Percentiles rank a stretch among this genome's conserved stretches.
phyloP scores from a whole-genome alignment of 2,797 vertebrate species.

The Bovichtus diacanthus region DNA sequence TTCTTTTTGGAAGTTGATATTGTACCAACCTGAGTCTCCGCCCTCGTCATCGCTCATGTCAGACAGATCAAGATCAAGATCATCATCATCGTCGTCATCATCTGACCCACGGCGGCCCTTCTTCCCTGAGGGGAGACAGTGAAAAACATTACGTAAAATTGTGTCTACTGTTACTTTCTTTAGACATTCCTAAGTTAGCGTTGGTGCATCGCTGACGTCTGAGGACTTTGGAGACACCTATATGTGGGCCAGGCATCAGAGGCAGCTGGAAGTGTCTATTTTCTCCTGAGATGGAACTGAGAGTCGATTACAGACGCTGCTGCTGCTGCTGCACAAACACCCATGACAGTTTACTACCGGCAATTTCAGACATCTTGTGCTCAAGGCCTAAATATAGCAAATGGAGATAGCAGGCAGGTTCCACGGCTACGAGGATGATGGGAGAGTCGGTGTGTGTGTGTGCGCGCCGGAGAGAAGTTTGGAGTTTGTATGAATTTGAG shows the following conservation, averaged over 20 bases:
- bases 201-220: conserved; percentile 56
- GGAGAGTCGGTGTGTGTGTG: conserved; percentile 34
- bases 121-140: conserved; percentile 61
- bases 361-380: conserved; percentile 83
- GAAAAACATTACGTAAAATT: conserved; percentile 39
- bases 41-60: conserved; percentile 80
- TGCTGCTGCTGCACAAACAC: conserved; percentile 76
- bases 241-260: conserved; percentile 82
- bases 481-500: conserved; percentile 64
- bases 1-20: not conserved
- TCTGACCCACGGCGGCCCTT: conserved; percentile 57
- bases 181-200: conserved; percentile 57
- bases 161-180: conserved; percentile 40
- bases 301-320: conserved; percentile 80
- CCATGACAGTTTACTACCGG: conserved; percentile 82
- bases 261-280: conserved; percentile 77
- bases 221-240: conserved; percentile 73
- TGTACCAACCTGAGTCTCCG: conserved; percentile 70
- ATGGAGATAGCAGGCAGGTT: conserved; percentile 81
- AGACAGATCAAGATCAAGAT: conserved; percentile 75
- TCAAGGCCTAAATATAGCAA: conserved; percentile 83
- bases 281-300: conserved; percentile 79
- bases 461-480: conserved; percentile 45
- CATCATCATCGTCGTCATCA: conserved; percentile 70
- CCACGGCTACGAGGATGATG: conserved; percentile 65